Evolutionary conservation across 2,113 vertebrate genomes (phyloP).

Genomic region (Malurus melanocephalus): DNA sequence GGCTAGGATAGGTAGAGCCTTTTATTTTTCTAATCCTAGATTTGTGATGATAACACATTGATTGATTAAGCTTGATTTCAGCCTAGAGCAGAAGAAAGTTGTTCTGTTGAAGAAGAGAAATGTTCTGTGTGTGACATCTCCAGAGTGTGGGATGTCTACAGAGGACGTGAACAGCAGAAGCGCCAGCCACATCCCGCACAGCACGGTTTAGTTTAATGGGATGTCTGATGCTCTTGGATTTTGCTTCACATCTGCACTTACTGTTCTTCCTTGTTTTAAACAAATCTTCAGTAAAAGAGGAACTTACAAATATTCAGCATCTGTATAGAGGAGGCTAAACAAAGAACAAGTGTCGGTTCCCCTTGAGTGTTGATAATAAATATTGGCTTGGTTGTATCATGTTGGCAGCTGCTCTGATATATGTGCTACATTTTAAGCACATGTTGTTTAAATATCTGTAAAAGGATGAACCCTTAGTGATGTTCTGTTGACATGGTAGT

Average conservation of each 20-base stretch:
- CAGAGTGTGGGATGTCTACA: rapidly evolving
- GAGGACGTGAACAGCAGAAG: not conserved
- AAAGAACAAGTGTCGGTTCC: conserved; percentile 27
- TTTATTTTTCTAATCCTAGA: not conserved
- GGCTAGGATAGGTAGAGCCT: not conserved
- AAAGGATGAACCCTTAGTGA: conserved; percentile 35
- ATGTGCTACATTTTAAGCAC: conserved; percentile 49
- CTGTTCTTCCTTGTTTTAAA: conserved; percentile 23
- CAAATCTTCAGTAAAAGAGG: not conserved
- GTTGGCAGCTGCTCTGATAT: conserved; percentile 48
- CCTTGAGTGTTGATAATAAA: conserved; percentile 46
- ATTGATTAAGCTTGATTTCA: not conserved
- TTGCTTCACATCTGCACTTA: conserved; percentile 10
- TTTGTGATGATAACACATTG: not conserved
- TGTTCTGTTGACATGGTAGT: conserved; percentile 31
- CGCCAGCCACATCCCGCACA: rapidly evolving
- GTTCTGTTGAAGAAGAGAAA: not conserved
- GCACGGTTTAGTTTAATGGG: not conserved
- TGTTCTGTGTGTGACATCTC: not conserved
- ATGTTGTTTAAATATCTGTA: conserved; percentile 58
- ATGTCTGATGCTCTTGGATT: not conserved
- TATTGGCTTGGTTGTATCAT: conserved; percentile 27
- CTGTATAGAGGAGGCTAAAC: conserved; percentile 17
- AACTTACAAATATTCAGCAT: conserved; percentile 22
- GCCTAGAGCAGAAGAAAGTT: not conserved